A percentile compares a stretch with the other conserved stretches of the same genome.
Conservation (phyloP, 2,888 invertebrate species). For the Schizaphis graminum region DNA sequence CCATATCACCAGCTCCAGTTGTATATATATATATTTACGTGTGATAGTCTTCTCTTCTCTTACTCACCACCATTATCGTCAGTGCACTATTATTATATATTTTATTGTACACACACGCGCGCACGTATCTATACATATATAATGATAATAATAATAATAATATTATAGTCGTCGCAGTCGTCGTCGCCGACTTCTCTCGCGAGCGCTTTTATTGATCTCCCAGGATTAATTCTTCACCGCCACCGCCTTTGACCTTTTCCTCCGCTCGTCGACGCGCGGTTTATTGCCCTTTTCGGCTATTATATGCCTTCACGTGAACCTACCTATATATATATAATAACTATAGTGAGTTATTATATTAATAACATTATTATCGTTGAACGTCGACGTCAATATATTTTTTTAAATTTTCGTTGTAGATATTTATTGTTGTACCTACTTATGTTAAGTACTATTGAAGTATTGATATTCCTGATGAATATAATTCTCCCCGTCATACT, state of each 20-base stretch:
- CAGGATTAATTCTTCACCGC: conserved; percentile 59
- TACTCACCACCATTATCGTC: not conserved
- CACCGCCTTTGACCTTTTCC: not conserved
- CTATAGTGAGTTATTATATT: not conserved
- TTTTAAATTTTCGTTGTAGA: no score
- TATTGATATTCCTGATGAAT: not conserved
- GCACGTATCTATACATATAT: not conserved
- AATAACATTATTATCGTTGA: not conserved
- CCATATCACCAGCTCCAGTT: not conserved
- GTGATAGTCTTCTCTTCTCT: not conserved
- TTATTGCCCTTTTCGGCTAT: conserved; percentile 48
- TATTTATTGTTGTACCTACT: no score
- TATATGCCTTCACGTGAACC: not conserved
- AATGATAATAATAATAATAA: not conserved
- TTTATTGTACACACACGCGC: not conserved
- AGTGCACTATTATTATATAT: not conserved
- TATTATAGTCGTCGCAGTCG: not conserved
- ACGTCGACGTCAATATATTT: not conserved
- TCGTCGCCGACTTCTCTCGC: conserved; percentile 36
- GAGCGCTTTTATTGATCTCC: conserved; percentile 64
- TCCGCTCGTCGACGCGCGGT: conserved; percentile 13
- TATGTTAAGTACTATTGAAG: no score
- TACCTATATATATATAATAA: not conserved
- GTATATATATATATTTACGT: not conserved
- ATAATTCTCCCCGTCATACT: not conserved